phyloP scores from a whole-genome alignment of 2,888 invertebrate genomes.

The Cryptosula pallasiana region DNA sequence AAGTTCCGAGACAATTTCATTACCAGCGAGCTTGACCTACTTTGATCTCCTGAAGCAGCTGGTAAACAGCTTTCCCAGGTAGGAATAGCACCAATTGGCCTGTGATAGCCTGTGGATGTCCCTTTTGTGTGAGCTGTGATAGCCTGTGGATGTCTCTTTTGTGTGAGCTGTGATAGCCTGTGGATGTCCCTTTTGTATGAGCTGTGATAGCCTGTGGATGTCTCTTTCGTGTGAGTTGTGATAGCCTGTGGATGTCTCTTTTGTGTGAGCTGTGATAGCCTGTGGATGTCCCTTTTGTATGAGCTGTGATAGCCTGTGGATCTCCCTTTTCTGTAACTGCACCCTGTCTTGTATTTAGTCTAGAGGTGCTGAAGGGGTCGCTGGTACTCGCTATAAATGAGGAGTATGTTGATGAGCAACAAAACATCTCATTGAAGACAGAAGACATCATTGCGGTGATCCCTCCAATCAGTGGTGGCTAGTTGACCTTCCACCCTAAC shows the following conservation, averaged over 20 bases:
- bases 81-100: neutral
- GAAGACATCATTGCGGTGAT: conserved; percentile 84
- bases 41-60: conserved; percentile 28
- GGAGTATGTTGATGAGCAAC: conserved; percentile 63
- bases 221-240: no score
- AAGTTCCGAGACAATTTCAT: conserved; percentile 30
- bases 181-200: no score
- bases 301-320: no score
- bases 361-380: conserved; percentile 65
- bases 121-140: neutral
- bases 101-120: neutral
- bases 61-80: conserved; percentile 30
- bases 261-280: no score
- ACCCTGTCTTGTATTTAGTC: no score
- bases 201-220: no score
- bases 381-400: conserved; percentile 79
- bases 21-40: conserved; percentile 25
- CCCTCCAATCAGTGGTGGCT: conserved; percentile 90
- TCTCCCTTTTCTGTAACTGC: no score
- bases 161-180: no score
- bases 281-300: no score
- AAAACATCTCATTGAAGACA: conserved; percentile 57
- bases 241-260: no score
- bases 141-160: no score
- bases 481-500: conserved; percentile 39